Evolutionary conservation across 2,113 vertebrate genomes (phyloP), one percentile per base, ranked within the genome.

Genomic region (Cryptotis parvus): DNA sequence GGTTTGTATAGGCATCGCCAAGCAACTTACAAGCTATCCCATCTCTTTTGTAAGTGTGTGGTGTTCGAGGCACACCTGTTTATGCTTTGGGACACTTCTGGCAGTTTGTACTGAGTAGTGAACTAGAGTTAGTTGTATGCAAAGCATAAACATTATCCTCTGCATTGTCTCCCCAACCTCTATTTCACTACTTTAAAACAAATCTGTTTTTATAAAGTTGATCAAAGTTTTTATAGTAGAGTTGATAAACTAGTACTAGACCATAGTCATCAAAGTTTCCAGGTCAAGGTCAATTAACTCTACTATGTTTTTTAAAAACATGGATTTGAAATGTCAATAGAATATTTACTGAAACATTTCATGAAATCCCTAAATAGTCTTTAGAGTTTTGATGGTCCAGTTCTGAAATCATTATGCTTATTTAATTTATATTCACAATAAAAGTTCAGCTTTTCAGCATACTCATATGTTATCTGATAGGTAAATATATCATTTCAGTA

Each of bases 391-490:
- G 45, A 41, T n/a, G 18, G 52, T 43, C 55, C 31, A 65, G 68
- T 75, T 72, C 52, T 88, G 10, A 45, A 85, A 37, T 39, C 77
- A 79, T 83, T 27, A 90, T 70, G 75, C 31, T 82, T 75, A 68
- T 89, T 11, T 83, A 90, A n/a, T 79, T 78, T 83, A 58, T 72
- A 65, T 85, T n/a, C 37, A 58, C 33, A 68, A 87, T 9, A 70
- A 82, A 24, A 83, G 69, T 65, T 84, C 24, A 78, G 20, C 27
- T 29, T 92, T 49, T 88, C 22, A 65, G 83, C 35, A 83, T 74
- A 73, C 27, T 65, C 29, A 27, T n/a, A n/a, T 74, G 12, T 20
- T 73, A n/a, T 58, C 66, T 81, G 68, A 84, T 26, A 88, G 31
- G 41, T 49, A 29, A 24, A 33, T 20, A 4, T 69, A 73, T 27